These are phyloP conservation scores for Peromyscus maniculatus DNA, from an alignment of 2,113 vertebrate species.

Conservation along the genomic window DNA sequence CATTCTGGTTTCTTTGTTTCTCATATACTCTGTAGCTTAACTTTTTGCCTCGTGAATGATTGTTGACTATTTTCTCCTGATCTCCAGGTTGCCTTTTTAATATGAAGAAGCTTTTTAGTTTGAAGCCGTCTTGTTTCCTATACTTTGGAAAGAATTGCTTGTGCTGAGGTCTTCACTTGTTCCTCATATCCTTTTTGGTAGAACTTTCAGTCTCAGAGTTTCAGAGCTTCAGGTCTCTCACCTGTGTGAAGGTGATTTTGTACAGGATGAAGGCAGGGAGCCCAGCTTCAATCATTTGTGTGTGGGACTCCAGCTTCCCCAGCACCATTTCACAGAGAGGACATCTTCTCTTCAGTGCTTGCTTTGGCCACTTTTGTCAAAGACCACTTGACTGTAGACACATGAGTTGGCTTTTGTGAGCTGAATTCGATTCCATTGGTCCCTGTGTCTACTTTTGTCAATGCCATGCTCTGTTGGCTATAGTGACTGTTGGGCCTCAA, in stretches of 20 bases:
- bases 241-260: background rate
- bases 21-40: background rate
- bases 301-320: background rate
- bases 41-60: background rate
- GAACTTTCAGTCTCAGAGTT: background rate
- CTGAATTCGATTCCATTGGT: background rate
- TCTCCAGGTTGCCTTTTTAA: background rate
- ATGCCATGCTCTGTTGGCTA: background rate
- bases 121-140: background rate
- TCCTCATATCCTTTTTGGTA: background rate
- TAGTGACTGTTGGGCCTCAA: background rate
- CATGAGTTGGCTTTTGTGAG: background rate
- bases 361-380: background rate
- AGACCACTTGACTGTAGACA: background rate
- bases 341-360: background rate
- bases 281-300: background rate
- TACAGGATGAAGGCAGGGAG: background rate
- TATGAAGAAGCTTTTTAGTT: background rate
- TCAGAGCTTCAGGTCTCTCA: background rate
- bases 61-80: background rate
- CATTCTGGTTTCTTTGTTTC: background rate
- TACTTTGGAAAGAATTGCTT: background rate
- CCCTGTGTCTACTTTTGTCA: background rate
- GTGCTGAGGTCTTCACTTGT: background rate
- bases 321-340: background rate